Conservation (phyloP, 2,113 vertebrate genomes). For the Hippocampus abdominalis region DNA sequence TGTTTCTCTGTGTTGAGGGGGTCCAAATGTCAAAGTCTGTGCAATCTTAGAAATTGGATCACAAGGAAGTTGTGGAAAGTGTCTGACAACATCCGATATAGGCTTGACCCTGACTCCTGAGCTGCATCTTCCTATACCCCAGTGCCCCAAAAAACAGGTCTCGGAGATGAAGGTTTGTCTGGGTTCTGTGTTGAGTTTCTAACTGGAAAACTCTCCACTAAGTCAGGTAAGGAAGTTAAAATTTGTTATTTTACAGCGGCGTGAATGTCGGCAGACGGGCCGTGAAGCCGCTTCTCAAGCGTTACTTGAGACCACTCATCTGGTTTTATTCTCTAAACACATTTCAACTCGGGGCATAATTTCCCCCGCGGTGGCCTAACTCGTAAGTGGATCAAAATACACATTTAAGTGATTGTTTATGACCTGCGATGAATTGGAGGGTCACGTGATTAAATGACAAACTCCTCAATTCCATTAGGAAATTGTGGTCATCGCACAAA, state of each 20-base stretch:
- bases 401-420: slow-evolving; percentile 44
- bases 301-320: slow-evolving; percentile 47
- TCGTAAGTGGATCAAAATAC: slow-evolving; percentile 49
- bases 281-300: not conserved
- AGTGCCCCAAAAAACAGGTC: not conserved
- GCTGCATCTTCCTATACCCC: not conserved
- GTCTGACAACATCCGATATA: not conserved
- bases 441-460: slow-evolving; percentile 45
- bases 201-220: not conserved
- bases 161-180: not conserved
- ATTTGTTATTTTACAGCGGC: no score
- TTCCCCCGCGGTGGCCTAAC: slow-evolving; percentile 34
- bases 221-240: not conserved
- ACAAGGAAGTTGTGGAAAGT: not conserved
- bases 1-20: slow-evolving; percentile 1
- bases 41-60: not conserved
- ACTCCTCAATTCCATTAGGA: slow-evolving; percentile 44
- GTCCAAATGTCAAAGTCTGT: slow-evolving; percentile 2
- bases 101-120: not conserved
- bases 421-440: slow-evolving; percentile 30
- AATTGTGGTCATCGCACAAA: slow-evolving; percentile 16
- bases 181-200: not conserved
- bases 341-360: slow-evolving; percentile 47
- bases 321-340: slow-evolving; percentile 55
- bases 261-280: no score